Percentiles rank a stretch among this genome's conserved stretches.
Conservation (phyloP, 2,113 vertebrate genomes). For the Phyllostomus discolor region DNA sequence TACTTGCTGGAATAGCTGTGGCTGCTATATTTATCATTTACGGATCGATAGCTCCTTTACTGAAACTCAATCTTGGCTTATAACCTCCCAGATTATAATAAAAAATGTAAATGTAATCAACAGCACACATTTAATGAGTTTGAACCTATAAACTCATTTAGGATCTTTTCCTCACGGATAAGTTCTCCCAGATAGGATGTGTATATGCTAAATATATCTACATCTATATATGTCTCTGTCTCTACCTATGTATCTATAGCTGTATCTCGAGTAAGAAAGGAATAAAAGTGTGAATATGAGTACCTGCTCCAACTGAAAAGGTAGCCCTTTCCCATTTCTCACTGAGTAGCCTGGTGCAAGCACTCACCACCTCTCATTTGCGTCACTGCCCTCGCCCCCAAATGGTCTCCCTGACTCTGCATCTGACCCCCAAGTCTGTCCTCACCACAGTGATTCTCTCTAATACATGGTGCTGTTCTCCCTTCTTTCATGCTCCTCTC, state of each 20-base stretch:
- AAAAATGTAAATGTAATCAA: constrained; percentile 30
- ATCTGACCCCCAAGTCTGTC: background rate
- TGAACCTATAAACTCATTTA: background rate
- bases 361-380: background rate
- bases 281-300: background rate
- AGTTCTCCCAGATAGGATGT: background rate
- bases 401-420: background rate
- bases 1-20: background rate
- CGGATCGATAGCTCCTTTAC: background rate
- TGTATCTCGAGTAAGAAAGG: background rate
- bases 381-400: background rate
- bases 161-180: background rate
- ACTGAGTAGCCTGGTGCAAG: background rate
- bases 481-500: background rate
- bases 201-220: background rate
- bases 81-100: background rate
- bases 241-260: background rate
- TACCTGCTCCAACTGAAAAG: background rate
- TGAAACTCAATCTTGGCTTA: background rate
- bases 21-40: background rate
- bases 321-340: background rate
- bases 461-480: background rate
- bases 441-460: background rate
- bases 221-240: background rate
- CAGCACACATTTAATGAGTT: background rate